These are phyloP conservation scores for Bucorvus abyssinicus DNA, from an alignment of 2,797 vertebrate species.

Conservation along the genomic window DNA sequence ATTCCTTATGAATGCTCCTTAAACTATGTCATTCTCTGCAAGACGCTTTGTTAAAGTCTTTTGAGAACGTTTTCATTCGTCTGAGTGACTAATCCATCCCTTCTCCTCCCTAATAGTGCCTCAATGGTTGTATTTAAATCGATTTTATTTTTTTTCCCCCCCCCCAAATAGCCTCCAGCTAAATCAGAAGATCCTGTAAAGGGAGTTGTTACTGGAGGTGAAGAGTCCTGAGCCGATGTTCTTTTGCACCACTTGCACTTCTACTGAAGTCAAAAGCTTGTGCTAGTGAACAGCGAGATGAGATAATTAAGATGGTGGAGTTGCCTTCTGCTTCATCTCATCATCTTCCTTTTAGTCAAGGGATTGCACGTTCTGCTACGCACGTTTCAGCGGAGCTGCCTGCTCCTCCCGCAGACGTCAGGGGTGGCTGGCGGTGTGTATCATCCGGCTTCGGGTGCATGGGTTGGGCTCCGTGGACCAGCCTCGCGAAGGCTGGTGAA, in stretches of 20 bases:
- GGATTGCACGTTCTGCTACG: fast-evolving
- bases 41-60: not conserved
- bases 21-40: not conserved
- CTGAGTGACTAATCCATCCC: not conserved
- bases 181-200: not conserved
- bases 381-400: fast-evolving
- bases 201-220: not conserved
- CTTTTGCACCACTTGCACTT: not conserved
- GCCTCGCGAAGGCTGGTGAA: not conserved
- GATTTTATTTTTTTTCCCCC: not conserved
- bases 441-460: fast-evolving
- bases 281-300: not conserved
- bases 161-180: not conserved
- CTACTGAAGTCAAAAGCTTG: not conserved
- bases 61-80: not conserved
- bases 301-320: not conserved
- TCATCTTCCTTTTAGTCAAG: not conserved
- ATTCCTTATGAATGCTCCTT: not conserved
- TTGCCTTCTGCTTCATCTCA: not conserved
- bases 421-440: not conserved
- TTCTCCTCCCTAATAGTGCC: not conserved
- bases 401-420: fast-evolving
- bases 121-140: not conserved
- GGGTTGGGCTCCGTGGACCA: not conserved
- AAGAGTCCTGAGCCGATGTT: not conserved